Conservation (phyloP, 1,140 invertebrate genomes). For the Drosophila carrolli region DNA sequence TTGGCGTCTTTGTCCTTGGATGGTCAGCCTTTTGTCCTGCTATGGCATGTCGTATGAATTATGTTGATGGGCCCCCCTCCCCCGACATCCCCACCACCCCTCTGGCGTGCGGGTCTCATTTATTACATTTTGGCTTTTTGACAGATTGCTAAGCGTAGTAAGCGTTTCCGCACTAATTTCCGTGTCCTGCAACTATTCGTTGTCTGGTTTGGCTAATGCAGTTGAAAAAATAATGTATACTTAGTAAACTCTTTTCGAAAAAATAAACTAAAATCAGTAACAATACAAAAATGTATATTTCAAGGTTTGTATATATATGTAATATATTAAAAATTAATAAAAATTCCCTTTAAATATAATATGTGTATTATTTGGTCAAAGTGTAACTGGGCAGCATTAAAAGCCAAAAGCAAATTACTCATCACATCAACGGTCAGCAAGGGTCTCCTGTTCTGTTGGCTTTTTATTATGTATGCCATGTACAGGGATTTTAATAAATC, state of each 20-base stretch:
- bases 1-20: conserved; percentile 55
- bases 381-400: conserved; percentile 50
- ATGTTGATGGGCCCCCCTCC: conserved; percentile 55
- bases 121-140: conserved; percentile 83
- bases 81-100: neutral
- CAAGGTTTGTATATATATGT: no score
- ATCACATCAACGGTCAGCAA: conserved; percentile 73
- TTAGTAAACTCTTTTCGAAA: no score
- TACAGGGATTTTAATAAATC: conserved; percentile 79
- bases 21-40: conserved; percentile 65
- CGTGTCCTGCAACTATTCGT: conserved; percentile 73
- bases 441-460: conserved; percentile 22
- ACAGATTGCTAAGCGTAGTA: conserved; percentile 81
- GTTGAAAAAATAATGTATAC: neutral
- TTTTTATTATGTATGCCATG: conserved; percentile 74
- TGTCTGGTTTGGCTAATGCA: conserved; percentile 8
- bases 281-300: no score
- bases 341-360: no score
- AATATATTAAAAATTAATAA: no score
- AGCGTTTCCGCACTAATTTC: conserved; percentile 81
- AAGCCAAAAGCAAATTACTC: conserved; percentile 82
- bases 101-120: conserved; percentile 47
- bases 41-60: conserved; percentile 75
- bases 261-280: no score
- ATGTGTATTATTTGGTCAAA: neutral